These are phyloP conservation scores for Notothenia coriiceps DNA, from an alignment of 2,113 vertebrate genomes.

Conservation along the genomic window DNA sequence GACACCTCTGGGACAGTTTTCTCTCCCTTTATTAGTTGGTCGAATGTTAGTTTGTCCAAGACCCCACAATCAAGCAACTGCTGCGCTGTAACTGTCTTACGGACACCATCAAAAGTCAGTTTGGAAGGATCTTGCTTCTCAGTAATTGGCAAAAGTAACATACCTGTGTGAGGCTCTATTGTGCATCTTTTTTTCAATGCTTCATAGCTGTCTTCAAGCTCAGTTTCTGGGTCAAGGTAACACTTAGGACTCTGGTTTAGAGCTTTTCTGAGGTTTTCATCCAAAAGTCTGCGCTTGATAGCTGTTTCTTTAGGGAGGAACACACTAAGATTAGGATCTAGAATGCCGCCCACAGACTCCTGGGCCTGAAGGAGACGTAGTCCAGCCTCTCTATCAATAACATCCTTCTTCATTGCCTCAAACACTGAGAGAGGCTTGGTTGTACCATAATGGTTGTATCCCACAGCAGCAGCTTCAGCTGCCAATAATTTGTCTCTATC, in stretches of 20 bases:
- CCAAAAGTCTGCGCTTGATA: slow-evolving; percentile 89
- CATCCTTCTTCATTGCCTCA: slow-evolving; percentile 91
- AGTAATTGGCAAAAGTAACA: slow-evolving; percentile 88
- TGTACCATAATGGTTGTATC: slow-evolving; percentile 89
- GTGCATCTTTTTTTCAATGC: slow-evolving; percentile 89
- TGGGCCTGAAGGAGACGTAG: slow-evolving; percentile 93
- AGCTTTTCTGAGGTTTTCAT: slow-evolving; percentile 86
- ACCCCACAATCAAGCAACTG: slow-evolving; percentile 88
- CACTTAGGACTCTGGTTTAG: slow-evolving; percentile 88
- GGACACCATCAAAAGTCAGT: slow-evolving; percentile 89
- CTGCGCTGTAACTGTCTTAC: slow-evolving; percentile 86
- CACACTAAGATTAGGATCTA: slow-evolving; percentile 93
- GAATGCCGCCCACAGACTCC: slow-evolving; percentile 90
- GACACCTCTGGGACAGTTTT: slow-evolving; percentile 88
- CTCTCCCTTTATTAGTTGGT: slow-evolving; percentile 87
- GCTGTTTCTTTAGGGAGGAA: slow-evolving; percentile 91
- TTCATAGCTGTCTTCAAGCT: slow-evolving; percentile 86
- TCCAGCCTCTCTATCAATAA: slow-evolving; percentile 86
- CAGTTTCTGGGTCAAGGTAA: slow-evolving; percentile 90
- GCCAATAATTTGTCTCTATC: slow-evolving; percentile 89
- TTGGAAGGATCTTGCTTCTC: slow-evolving; percentile 86
- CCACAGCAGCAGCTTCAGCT: slow-evolving; percentile 91
- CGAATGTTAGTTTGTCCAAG: slow-evolving; percentile 85
- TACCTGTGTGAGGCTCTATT: slow-evolving; percentile 89
- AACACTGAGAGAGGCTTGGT: slow-evolving; percentile 88